Evolutionary conservation across 1,140 invertebrate genomes (phyloP).

Genomic region (Coboldia fuscipes): DNA sequence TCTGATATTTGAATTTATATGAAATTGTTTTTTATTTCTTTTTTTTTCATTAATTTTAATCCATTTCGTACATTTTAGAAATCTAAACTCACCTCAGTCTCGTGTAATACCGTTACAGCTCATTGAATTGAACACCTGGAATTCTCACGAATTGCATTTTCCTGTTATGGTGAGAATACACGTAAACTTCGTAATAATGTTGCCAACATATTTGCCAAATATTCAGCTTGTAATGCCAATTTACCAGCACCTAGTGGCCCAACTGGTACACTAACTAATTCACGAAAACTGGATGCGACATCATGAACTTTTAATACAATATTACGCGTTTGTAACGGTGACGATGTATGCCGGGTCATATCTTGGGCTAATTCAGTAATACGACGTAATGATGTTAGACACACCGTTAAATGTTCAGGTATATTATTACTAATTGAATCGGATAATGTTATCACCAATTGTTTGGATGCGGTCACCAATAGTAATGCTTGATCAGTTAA

Average conservation of each 20-base stretch:
- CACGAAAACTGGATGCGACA: slow-evolving; percentile 54
- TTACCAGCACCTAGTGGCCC: slow-evolving; percentile 28
- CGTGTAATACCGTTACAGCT: no score
- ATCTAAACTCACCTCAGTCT: no score
- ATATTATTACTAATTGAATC: slow-evolving; percentile 28
- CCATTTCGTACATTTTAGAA: no score
- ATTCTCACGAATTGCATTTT: no score
- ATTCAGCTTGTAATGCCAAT: slow-evolving; percentile 50
- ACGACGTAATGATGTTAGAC: slow-evolving; percentile 39
- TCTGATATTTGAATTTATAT: no score
- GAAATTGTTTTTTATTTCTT: no score
- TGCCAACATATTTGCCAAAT: slow-evolving; percentile 57
- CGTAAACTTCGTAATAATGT: slow-evolving; percentile 57
- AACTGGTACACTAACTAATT: slow-evolving; percentile 36
- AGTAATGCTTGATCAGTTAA: slow-evolving; percentile 57
- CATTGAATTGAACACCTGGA: no score
- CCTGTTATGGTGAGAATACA: slow-evolving; percentile 55
- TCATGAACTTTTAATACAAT: slow-evolving; percentile 58
- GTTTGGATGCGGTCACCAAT: slow-evolving; percentile 62
- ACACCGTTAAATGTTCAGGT: slow-evolving; percentile 41
- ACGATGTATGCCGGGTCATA: slow-evolving; percentile 47
- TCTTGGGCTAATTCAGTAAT: slow-evolving; percentile 46
- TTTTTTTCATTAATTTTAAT: no score
- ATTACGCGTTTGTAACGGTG: slow-evolving; percentile 54
- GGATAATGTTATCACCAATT: slow-evolving; percentile 59